Evolutionary conservation across 2,888 invertebrate species (phyloP), one percentile per base, ranked within the genome.

Genomic region (Diarsia dahlii): DNA sequence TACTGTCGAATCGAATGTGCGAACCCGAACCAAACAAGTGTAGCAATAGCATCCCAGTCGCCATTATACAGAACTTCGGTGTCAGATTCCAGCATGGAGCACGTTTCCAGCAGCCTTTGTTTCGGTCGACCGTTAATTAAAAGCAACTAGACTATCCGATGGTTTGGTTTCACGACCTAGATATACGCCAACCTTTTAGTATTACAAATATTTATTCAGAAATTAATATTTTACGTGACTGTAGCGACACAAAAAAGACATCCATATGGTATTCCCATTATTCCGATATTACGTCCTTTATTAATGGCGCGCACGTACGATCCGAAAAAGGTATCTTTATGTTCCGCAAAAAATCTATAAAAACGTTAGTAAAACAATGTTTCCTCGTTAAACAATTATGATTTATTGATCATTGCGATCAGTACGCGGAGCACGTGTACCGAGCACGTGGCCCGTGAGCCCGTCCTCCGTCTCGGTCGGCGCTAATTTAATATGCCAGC

Each of bases 401-500:
- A 85, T 78, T 69, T 78, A 83, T 83, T 71, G 85, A 81, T 71
- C 69, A 78, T 39, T 63, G 76, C 71, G 85, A 71, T 83, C 78
- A 69, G 78, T 66, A 83, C 13, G 68, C 64, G 23, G 39, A 45
- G 69, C 82, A 81, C 85, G 82, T 81, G 85, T 65, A 18, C 52
- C 15, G 46, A 64, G 52, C 82, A 83, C 82, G 82, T 83, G 82
- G 85, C 73, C 34, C 58, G 72, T 77, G 84, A 85, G 85, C 73
- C 34, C 58, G 72, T 77, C 77, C 68, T 81, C 73, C 10, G 54
- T 60, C 60, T 60, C 60, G 56, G 52, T 46, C 68, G 71, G n/a
- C 58, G 68, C 82, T 83, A 83, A 83, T 83, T 83, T 74, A 83
- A 83, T 83, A 83, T 85, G 82, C 74, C 74, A 74, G 78, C 63